These are phyloP conservation scores for Microhierax caerulescens DNA, from an alignment of 2,797 vertebrate genomes.

Conservation along the genomic window DNA sequence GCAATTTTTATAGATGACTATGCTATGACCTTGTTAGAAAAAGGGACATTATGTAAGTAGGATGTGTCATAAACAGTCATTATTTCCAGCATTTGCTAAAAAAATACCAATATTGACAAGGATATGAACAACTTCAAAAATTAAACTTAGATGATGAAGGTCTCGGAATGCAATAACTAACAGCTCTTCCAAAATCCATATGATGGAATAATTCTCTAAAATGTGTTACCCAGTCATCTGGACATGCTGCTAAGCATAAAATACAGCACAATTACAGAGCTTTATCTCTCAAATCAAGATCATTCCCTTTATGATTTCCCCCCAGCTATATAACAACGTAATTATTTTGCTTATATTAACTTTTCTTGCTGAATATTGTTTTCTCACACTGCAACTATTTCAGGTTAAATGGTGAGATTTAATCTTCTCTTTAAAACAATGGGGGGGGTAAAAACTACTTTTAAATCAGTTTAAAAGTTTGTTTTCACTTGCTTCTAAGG, in stretches of 20 bases:
- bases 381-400: background rate
- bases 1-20: slow-evolving; percentile 36
- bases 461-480: background rate
- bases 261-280: slow-evolving; percentile 23
- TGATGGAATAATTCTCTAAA: slow-evolving; percentile 48
- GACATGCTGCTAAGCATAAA: slow-evolving; percentile 36
- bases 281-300: slow-evolving; percentile 43
- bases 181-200: slow-evolving; percentile 7
- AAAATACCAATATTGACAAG: slow-evolving; percentile 61
- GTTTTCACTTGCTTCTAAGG: background rate
- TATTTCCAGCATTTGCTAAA: slow-evolving; percentile 54
- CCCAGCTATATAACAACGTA: background rate
- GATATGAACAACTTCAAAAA: slow-evolving; percentile 60
- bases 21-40: slow-evolving; percentile 56
- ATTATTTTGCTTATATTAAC: slow-evolving; percentile 55
- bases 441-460: background rate
- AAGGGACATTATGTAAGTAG: background rate
- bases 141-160: slow-evolving; percentile 55
- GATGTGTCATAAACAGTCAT: slow-evolving; percentile 63
- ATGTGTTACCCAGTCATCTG: slow-evolving; percentile 28
- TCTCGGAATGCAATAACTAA: slow-evolving; percentile 41
- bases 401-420: background rate
- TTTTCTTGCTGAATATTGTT: slow-evolving; percentile 29
- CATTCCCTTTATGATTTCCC: background rate
- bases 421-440: slow-evolving; percentile 3